Evolutionary conservation across 2,113 vertebrate genomes (phyloP).

Genomic region (Anhinga rufa): DNA sequence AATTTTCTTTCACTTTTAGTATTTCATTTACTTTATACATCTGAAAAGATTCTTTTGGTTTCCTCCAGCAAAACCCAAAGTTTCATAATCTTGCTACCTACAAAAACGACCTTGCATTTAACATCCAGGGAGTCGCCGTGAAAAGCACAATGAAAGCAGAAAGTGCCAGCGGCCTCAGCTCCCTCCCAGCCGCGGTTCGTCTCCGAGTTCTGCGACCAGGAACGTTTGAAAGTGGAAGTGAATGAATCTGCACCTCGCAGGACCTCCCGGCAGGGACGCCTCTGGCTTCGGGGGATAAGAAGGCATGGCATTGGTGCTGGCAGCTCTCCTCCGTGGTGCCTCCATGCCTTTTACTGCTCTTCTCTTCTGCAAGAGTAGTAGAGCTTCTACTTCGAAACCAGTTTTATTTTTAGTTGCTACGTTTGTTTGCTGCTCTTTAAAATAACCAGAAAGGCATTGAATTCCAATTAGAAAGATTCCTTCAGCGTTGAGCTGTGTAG

Average conservation of each 20-base stretch:
- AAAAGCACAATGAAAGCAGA: background rate
- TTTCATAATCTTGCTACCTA: rapidly evolving
- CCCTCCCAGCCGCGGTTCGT: rapidly evolving
- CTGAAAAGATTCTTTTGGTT: background rate
- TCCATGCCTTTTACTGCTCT: background rate
- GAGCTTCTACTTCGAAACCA: background rate
- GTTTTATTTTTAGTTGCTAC: rapidly evolving
- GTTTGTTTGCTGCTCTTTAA: background rate
- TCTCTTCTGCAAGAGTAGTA: background rate
- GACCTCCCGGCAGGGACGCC: background rate
- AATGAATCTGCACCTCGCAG: rapidly evolving
- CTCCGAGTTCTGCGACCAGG: background rate
- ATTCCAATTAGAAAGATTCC: background rate
- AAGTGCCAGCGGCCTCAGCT: background rate
- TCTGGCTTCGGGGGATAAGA: rapidly evolving
- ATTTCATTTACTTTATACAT: background rate
- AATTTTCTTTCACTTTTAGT: background rate
- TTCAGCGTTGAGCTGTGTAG: background rate
- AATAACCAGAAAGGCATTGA: background rate
- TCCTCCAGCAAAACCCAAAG: background rate
- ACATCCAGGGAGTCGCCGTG: rapidly evolving
- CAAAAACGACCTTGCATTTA: rapidly evolving
- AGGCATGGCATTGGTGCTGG: rapidly evolving
- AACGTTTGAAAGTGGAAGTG: background rate
- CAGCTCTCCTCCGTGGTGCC: background rate